These are phyloP conservation scores for Latrodectus elegans DNA, from an alignment of 2,888 invertebrate genomes.

Conservation along the genomic window DNA sequence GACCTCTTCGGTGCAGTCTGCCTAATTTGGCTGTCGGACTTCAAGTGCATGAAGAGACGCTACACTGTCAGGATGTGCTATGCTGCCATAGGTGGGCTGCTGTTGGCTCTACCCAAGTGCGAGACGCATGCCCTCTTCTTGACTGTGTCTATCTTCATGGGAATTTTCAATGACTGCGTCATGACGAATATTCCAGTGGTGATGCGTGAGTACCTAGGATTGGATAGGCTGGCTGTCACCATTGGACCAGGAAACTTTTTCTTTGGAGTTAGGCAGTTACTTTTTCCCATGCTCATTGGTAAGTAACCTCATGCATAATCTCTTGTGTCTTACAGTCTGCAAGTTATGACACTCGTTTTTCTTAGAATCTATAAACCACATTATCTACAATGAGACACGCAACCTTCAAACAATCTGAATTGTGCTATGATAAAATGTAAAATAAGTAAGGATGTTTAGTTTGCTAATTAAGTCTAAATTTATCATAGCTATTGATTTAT, in stretches of 20 bases:
- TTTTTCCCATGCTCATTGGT: constrained; percentile 66
- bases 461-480: no score
- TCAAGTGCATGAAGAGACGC: constrained; percentile 60
- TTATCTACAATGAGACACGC: no score
- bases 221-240: constrained; percentile 69
- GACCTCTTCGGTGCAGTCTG: constrained; percentile 65
- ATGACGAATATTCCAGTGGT: constrained; percentile 70
- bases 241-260: constrained; percentile 69
- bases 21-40: constrained; percentile 70
- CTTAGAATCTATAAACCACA: no score
- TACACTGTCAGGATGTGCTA: constrained; percentile 62
- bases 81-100: constrained; percentile 62
- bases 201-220: constrained; percentile 70
- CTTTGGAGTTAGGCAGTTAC: constrained; percentile 57
- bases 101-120: constrained; percentile 54
- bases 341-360: no score
- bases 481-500: no score
- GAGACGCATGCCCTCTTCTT: constrained; percentile 55
- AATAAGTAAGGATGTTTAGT: no score
- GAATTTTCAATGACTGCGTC: constrained; percentile 70
- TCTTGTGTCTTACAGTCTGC: no score
- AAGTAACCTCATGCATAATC: not conserved
- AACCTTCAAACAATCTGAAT: no score
- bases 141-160: constrained; percentile 64
- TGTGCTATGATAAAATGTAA: no score